phyloP scores from a whole-genome alignment of 2,113 vertebrate genomes.

The Pseudorhombus dupliciocellatus region DNA sequence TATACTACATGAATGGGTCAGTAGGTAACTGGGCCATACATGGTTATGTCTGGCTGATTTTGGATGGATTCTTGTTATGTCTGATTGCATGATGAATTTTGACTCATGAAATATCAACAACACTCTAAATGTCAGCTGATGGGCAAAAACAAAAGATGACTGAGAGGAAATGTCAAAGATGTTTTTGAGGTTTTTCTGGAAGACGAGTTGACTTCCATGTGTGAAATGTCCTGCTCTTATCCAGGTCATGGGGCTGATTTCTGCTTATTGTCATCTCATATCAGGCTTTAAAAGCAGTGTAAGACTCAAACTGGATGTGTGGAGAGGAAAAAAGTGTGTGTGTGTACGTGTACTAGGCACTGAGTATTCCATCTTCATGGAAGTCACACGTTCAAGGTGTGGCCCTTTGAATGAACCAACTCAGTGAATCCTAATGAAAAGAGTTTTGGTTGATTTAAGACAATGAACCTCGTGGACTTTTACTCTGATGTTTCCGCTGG shows the following conservation, averaged over 20 bases:
- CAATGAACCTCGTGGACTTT: no score
- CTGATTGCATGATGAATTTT: neutral
- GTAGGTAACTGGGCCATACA: neutral
- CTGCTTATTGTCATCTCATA: neutral
- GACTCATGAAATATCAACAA: neutral
- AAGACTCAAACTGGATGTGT: no score
- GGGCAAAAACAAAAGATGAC: neutral
- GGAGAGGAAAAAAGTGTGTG: no score
- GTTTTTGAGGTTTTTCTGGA: neutral
- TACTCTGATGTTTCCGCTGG: no score
- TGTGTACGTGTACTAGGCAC: no score
- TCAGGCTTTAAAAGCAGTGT: no score
- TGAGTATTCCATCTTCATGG: no score
- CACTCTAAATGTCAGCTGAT: neutral
- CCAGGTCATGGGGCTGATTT: neutral
- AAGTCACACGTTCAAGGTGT: no score
- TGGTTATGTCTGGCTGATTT: neutral
- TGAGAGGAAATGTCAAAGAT: neutral
- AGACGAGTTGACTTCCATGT: no score
- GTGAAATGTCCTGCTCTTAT: neutral
- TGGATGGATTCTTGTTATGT: neutral
- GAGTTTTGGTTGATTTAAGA: no score
- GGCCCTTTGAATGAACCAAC: neutral
- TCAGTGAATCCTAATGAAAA: neutral
- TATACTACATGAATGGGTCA: conserved; percentile 14